Evolutionary conservation across 2,797 vertebrate genomes (phyloP).

Genomic region (Enteromius radiatus): DNA sequence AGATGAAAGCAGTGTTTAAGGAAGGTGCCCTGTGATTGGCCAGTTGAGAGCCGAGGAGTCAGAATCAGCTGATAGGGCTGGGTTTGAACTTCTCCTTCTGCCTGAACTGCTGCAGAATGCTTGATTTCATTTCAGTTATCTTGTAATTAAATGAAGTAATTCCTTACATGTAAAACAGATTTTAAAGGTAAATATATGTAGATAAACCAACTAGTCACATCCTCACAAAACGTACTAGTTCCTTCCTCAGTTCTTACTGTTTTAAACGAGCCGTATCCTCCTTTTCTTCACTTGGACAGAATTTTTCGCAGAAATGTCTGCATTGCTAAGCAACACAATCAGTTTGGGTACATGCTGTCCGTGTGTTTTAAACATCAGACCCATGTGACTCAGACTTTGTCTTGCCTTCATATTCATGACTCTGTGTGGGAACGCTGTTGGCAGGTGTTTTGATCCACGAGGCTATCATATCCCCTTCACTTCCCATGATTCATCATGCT

Average conservation of each 20-base stretch:
- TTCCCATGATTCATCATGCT: slow-evolving; percentile 40
- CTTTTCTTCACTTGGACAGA: not conserved
- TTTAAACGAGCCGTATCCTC: not conserved
- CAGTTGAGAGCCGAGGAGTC: no score
- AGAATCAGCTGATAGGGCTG: no score
- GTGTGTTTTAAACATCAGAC: slow-evolving; percentile 39
- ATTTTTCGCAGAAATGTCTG: not conserved
- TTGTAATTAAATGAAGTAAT: no score
- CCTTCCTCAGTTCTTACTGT: not conserved
- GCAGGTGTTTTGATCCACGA: slow-evolving; percentile 28
- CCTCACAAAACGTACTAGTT: not conserved
- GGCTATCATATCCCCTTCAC: slow-evolving; percentile 32
- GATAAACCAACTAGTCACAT: not conserved
- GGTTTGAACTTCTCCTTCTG: no score
- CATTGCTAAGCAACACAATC: slow-evolving; percentile 46
- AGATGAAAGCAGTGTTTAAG: no score
- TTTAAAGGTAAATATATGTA: no score
- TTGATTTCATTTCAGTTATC: no score
- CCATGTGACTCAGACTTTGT: slow-evolving; percentile 39
- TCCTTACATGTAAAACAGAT: no score
- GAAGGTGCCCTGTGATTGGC: no score
- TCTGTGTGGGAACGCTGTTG: slow-evolving; percentile 43
- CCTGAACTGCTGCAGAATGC: no score
- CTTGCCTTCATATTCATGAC: slow-evolving; percentile 38
- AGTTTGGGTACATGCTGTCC: not conserved